These are phyloP conservation scores for Orientallactaga sibirica DNA, from an alignment of 2,797 vertebrate species.

Conservation along the genomic window DNA sequence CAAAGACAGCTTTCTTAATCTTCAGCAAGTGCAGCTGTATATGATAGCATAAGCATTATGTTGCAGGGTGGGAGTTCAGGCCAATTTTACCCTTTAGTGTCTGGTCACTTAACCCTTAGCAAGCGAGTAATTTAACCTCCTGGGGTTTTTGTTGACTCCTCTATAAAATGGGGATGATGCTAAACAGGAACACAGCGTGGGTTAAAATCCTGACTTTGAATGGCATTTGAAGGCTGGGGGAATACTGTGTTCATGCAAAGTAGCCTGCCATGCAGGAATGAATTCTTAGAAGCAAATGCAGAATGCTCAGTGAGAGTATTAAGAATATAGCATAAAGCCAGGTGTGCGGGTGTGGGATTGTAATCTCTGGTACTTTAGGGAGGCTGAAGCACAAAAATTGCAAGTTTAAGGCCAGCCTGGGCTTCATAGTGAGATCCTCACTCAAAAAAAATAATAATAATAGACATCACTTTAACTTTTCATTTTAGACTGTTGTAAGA, in stretches of 20 bases:
- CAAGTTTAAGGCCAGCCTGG: background rate
- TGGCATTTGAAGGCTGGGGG: constrained; percentile 7
- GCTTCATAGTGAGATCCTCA: background rate
- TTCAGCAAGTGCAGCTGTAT: background rate
- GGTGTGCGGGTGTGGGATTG: background rate
- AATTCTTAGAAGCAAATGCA: constrained; percentile 53
- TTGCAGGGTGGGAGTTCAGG: background rate
- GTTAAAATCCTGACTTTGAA: constrained; percentile 33
- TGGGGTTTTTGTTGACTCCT: constrained; percentile 1
- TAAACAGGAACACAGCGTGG: background rate
- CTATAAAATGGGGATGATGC: constrained; percentile 33
- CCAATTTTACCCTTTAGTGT: constrained; percentile 17
- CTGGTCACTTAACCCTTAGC: constrained; percentile 46
- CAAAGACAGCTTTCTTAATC: constrained; percentile 72
- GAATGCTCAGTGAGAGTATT: background rate
- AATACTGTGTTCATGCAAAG: constrained; percentile 52
- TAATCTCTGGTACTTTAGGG: background rate
- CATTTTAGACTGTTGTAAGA: background rate
- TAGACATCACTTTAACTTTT: constrained; percentile 24
- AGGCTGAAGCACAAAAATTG: background rate
- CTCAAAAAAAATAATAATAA: background rate
- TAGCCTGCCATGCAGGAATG: background rate
- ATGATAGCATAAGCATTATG: constrained; percentile 13
- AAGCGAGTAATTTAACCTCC: constrained; percentile 30
- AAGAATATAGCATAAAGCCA: background rate